phyloP scores from a whole-genome alignment of 2,797 vertebrate genomes.

The Pteropus rufus region DNA sequence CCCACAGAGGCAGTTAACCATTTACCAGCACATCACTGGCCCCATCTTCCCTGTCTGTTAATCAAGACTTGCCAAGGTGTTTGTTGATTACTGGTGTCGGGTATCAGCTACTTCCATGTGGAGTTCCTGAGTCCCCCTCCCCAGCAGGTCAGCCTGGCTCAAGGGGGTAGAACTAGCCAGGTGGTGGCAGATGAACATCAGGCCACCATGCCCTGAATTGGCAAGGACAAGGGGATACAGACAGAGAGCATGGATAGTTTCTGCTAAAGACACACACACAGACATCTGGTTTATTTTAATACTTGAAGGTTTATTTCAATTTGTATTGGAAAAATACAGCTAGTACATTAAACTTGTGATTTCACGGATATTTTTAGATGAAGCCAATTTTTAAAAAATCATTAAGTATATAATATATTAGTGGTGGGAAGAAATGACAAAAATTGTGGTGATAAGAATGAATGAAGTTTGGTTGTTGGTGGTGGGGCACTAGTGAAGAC shows the following conservation, averaged over 20 bases:
- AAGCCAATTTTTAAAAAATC: neutral
- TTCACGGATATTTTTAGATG: neutral
- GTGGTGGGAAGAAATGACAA: neutral
- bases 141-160: neutral
- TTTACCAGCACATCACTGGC: neutral
- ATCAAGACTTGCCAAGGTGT: neutral
- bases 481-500: neutral
- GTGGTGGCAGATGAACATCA: neutral
- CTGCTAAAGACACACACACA: neutral
- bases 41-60: neutral
- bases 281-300: neutral
- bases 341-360: neutral
- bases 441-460: neutral
- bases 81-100: neutral
- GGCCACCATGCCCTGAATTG: neutral
- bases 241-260: neutral
- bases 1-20: neutral
- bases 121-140: neutral
- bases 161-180: neutral
- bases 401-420: neutral
- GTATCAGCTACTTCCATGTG: neutral
- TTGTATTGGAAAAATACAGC: neutral
- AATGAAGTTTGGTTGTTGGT: neutral
- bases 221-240: neutral
- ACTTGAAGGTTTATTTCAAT: neutral